Conservation (phyloP, 2,797 vertebrate genomes). For the Alouatta caraya region DNA sequence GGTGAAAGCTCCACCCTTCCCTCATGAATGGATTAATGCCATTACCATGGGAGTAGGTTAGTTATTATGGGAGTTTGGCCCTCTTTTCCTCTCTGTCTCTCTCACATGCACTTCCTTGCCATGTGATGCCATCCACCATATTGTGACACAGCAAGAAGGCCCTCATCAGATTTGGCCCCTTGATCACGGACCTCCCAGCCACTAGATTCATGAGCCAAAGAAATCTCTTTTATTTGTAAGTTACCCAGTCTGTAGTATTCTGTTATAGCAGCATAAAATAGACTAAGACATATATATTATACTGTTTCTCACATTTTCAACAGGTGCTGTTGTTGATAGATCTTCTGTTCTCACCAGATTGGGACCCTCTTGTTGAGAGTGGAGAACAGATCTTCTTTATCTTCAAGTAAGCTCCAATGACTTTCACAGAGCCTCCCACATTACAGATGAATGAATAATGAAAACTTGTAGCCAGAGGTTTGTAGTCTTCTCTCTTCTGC, state of each 20-base stretch:
- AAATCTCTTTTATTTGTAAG: background rate
- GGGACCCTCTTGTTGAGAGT: background rate
- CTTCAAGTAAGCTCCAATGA: slow-evolving; percentile 10
- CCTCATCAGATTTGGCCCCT: background rate
- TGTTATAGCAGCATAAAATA: background rate
- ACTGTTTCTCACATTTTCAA: background rate
- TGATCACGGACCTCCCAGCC: background rate
- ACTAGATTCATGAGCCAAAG: background rate
- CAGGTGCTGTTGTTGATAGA: background rate
- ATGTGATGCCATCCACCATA: background rate
- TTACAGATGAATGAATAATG: background rate
- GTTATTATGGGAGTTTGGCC: background rate
- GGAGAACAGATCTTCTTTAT: background rate
- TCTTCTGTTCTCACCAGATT: slow-evolving; percentile 22
- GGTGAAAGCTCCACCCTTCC: background rate
- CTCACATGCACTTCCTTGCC: background rate
- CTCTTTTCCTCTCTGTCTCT: background rate
- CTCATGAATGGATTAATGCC: background rate
- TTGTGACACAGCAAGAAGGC: background rate
- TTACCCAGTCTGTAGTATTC: background rate
- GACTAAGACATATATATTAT: background rate
- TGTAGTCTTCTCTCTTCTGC: background rate
- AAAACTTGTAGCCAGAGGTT: background rate
- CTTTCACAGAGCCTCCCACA: background rate
- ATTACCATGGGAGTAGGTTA: background rate